These are phyloP conservation scores for Dolichopus griseipennis DNA, from an alignment of 2,888 invertebrate genomes.

Conservation along the genomic window DNA sequence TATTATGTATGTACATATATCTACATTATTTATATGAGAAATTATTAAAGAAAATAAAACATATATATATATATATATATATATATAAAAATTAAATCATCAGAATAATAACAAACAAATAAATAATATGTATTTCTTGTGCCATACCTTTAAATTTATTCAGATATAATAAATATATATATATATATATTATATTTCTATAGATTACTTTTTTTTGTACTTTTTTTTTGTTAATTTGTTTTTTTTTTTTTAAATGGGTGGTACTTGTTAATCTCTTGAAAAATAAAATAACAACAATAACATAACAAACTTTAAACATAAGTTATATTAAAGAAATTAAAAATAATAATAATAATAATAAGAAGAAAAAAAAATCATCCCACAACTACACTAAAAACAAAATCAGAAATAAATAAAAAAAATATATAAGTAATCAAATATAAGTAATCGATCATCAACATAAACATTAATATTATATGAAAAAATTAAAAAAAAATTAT, in stretches of 20 bases:
- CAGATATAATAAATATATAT: not conserved
- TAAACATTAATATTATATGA: not conserved
- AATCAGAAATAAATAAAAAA: not conserved
- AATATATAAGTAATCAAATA: not conserved
- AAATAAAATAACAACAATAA: not conserved
- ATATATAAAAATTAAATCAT: not conserved
- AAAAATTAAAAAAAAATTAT: not conserved
- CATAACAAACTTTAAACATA: not conserved
- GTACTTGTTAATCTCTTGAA: constrained; percentile 1
- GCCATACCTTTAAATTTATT: not conserved
- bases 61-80: too few relatives aligned
- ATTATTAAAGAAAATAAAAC: too few relatives aligned
- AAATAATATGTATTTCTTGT: not conserved
- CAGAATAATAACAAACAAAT: not conserved
- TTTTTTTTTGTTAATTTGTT: too few relatives aligned
- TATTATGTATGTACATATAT: too few relatives aligned
- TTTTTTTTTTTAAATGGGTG: not conserved
- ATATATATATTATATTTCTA: not conserved
- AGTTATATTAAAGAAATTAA: not conserved
- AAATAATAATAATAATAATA: not conserved
- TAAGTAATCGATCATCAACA: constrained; percentile 1
- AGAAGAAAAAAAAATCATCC: not conserved
- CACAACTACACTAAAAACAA: not conserved
- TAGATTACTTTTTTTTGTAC: not conserved
- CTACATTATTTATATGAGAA: too few relatives aligned